Percentiles rank a stretch among this genome's conserved stretches.
Evolutionary conservation across 2,797 vertebrate species (phyloP).

Genomic region (Poecilia velifera): DNA sequence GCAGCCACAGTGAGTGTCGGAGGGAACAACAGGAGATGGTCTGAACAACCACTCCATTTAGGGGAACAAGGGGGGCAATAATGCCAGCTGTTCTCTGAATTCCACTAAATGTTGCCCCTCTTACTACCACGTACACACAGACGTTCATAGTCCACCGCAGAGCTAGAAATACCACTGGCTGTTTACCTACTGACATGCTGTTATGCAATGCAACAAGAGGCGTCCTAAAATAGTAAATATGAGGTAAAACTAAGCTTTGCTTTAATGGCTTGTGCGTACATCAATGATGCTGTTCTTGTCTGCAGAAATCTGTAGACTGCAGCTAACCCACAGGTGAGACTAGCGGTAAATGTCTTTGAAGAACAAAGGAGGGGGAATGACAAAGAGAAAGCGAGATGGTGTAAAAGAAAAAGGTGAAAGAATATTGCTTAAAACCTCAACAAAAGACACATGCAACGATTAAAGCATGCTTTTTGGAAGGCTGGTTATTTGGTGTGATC

Average conservation of each 20-base stretch:
- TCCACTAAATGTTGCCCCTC: constrained; percentile 23
- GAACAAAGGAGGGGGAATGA: constrained; percentile 59
- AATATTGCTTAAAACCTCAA: constrained; percentile 29
- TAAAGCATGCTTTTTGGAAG: constrained; percentile 44
- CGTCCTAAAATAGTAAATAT: constrained; percentile 30
- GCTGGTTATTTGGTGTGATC: constrained; percentile 10
- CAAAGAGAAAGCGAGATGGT: constrained; percentile 30
- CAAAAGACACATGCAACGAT: constrained; percentile 29
- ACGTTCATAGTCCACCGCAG: constrained; percentile 8
- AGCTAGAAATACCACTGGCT: constrained; percentile 29
- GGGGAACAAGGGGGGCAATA: constrained; percentile 41
- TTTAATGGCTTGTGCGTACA: constrained; percentile 29
- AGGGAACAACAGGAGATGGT: constrained; percentile 50
- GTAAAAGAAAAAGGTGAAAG: constrained; percentile 10
- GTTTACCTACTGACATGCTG: constrained; percentile 42
- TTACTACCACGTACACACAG: not conserved
- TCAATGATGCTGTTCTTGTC: constrained; percentile 14
- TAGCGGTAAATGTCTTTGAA: constrained; percentile 52
- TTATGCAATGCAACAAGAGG: constrained; percentile 27
- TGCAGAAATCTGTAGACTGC: constrained; percentile 5
- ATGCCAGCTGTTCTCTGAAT: constrained; percentile 67
- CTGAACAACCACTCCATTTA: constrained; percentile 40
- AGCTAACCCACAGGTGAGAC: constrained; percentile 49
- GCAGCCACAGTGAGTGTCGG: constrained; percentile 22
- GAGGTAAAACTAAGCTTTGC: constrained; percentile 32